Conservation (phyloP, 1,140 invertebrate genomes). For the Diorhabda elongata region DNA sequence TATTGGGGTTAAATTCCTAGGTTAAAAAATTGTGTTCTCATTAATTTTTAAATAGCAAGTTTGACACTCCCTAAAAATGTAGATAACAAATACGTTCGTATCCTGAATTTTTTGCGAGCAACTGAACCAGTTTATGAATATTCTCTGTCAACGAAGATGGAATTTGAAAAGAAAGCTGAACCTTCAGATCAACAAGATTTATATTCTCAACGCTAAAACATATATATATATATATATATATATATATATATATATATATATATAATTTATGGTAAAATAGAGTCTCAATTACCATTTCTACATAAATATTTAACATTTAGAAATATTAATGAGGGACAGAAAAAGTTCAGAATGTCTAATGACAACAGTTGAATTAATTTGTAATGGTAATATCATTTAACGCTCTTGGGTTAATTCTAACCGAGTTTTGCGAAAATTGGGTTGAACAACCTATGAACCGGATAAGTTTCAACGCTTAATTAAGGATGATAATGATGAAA, state of each 20-base stretch:
- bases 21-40: not conserved
- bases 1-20: not conserved
- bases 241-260: not conserved
- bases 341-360: slow-evolving; percentile 18
- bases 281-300: slow-evolving; percentile 14
- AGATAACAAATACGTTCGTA: slow-evolving; percentile 10
- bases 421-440: too few relatives aligned
- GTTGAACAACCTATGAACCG: too few relatives aligned
- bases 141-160: slow-evolving; percentile 14
- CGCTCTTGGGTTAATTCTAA: too few relatives aligned
- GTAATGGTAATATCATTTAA: slow-evolving; percentile 9
- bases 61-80: slow-evolving; percentile 13
- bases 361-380: slow-evolving; percentile 12
- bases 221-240: slow-evolving; percentile 5
- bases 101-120: slow-evolving; percentile 9
- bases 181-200: slow-evolving; percentile 17
- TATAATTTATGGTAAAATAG: slow-evolving; percentile 22
- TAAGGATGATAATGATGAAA: too few relatives aligned
- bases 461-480: too few relatives aligned
- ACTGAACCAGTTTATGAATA: slow-evolving; percentile 21
- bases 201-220: slow-evolving; percentile 10
- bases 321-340: slow-evolving; percentile 19
- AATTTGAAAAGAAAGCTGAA: slow-evolving; percentile 21
- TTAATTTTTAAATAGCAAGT: not conserved
- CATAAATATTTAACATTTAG: slow-evolving; percentile 21